Conservation (phyloP, 2,113 vertebrate species). For the Chrysemys picta region DNA sequence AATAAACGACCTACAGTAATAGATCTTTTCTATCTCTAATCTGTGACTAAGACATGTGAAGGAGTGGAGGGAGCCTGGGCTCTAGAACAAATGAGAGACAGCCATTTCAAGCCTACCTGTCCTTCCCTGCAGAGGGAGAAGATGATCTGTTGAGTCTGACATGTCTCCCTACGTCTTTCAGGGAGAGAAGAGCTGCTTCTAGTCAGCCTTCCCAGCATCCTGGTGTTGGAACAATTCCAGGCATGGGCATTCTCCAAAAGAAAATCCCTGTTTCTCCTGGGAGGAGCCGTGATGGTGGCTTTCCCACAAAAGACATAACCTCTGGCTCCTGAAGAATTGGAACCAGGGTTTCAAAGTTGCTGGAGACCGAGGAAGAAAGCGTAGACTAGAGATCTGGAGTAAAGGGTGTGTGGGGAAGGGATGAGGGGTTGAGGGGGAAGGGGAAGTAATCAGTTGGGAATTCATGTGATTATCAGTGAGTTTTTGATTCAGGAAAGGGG, state of each 20-base stretch:
- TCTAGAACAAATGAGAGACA: background rate
- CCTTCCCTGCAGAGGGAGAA: background rate
- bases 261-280: background rate
- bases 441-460: background rate
- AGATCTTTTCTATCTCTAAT: background rate
- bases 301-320: background rate
- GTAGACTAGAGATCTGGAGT: background rate
- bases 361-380: background rate
- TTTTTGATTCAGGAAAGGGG: background rate
- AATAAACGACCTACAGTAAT: background rate
- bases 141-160: background rate
- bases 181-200: background rate
- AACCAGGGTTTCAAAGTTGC: background rate
- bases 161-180: background rate
- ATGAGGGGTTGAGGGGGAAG: too few species aligned
- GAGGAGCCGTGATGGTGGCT: background rate
- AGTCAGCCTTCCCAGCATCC: background rate
- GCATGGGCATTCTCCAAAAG: background rate
- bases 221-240: background rate
- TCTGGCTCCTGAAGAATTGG: background rate
- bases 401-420: too few species aligned
- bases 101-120: background rate
- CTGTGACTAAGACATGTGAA: background rate
- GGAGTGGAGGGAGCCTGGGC: background rate
- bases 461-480: background rate